Evolutionary conservation across 2,797 vertebrate genomes (phyloP), one percentile per base, ranked within the genome.

Genomic region (Mus spretus): DNA sequence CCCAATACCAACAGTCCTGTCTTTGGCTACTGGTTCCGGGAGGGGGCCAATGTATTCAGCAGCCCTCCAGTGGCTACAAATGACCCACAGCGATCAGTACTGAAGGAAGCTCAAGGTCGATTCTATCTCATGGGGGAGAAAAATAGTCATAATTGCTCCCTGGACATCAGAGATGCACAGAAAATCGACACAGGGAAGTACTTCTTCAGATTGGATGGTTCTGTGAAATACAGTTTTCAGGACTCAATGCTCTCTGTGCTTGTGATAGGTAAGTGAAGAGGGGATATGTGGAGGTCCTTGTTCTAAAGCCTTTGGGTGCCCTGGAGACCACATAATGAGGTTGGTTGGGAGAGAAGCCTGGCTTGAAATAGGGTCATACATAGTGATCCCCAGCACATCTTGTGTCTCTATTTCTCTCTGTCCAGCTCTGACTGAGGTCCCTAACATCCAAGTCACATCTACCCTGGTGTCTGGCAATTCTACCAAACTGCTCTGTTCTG

Each of bases 41-140:
- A 57, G 0, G 22, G 4, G 0, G 1, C 0, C 0, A 0, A 0
- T 0, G 0, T 0, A 6, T 0, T 0, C 0, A 0, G 0, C 0
- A 0, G 6, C 13, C 0, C 0, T 34, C 70, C 44, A 0, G 94
- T 96, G 80, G 96, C 90, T 53, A 97, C 93, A 31, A 98, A 28
- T 34, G 0, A 88, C 57, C 70, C 17, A 70, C 0, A 0, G 2
- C 0, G 1, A 40, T 0, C 2, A 34, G 92, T 55, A 26, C 6
- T 7, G 15, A 2, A 34, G 24, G 89, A 55, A 74, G 82, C 22
- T 26, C 11, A 2, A 10, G 86, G 12, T 40, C 31, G 40, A 67
- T 75, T 96, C 65, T 14, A 40, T 3, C 75, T 91, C 19, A 1
- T 40, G 2, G 77, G 82, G 3, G 19, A 14, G 9, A 19, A 2